Evolutionary conservation across 2,888 invertebrate species (phyloP), one percentile per base, ranked within the genome.

Genomic region (Homarus gammarus): DNA sequence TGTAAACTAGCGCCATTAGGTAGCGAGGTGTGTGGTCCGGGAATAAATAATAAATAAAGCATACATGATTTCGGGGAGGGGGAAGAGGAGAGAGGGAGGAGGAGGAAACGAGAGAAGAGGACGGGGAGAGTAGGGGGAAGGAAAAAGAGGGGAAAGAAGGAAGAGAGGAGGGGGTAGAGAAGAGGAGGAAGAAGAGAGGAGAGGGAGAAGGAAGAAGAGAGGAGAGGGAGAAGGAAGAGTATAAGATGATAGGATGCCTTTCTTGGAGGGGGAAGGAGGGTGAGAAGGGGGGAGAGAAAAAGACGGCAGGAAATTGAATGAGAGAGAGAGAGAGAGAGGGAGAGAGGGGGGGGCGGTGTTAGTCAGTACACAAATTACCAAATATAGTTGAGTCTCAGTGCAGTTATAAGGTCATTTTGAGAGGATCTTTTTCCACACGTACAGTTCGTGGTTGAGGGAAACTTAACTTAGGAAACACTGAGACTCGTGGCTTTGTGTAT

Each of bases 11-110:
- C 27, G 40, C n/a, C 36, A 38, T 73, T 44, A 40, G n/a, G 36
- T 38, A 73, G 73, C 73, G 73, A 73, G 73, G 73, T 73, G 73
- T 73, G 73, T 73, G 73, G 73, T n/a, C 73, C 73, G n/a, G 3
- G 73, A 44, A 44, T 73, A 36, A 73, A 73, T 44, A 44, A 73
- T 73, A 72, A 72, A 72, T 72, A 73, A 12, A 38, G 38, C 73
- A 73, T 44, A 40, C 40, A 73, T 64, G 64, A 64, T 27, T 64
- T 5, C 64, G 64, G 64, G 12, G 27, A 27, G 64, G 27, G 22
- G 64, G 8, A 27, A 64, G 64, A 64, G 31, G 49, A 15, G 49
- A 1, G 49, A 0, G 49, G 10, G n/a, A n/a, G n/a, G n/a, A n/a
- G n/a, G 44, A 8, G 44, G 12, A 12, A 44, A 44, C 44, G 12